Conservation (phyloP, 1,140 invertebrate genomes). For the Atopsyche davidsoni region DNA sequence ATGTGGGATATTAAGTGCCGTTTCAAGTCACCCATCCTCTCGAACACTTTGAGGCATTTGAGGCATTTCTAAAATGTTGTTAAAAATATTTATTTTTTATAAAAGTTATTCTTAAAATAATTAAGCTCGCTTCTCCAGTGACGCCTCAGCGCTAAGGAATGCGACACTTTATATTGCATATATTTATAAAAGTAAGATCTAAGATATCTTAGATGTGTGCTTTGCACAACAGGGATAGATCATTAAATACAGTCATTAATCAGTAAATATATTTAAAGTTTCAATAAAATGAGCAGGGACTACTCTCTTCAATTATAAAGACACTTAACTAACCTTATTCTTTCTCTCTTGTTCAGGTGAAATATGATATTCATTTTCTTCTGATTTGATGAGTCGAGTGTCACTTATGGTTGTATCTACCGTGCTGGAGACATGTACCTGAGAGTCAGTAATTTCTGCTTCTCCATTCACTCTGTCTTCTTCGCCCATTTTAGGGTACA, state of each 20-base stretch:
- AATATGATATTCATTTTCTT: slow-evolving; percentile 16
- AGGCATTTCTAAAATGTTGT: slow-evolving; percentile 37
- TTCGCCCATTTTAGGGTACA: slow-evolving; percentile 8
- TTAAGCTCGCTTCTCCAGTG: too few relatives aligned
- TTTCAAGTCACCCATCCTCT: slow-evolving; percentile 42
- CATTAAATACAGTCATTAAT: too few relatives aligned
- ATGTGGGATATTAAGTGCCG: slow-evolving; percentile 47
- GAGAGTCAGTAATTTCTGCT: too few relatives aligned
- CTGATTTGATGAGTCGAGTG: slow-evolving; percentile 5
- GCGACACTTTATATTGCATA: too few relatives aligned
- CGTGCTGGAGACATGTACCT: too few relatives aligned
- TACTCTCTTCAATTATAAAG: slow-evolving; percentile 8
- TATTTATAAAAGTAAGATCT: too few relatives aligned
- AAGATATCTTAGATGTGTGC: too few relatives aligned
- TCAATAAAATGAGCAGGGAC: background rate
- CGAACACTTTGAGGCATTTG: slow-evolving; percentile 43
- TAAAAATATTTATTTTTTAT: too few relatives aligned
- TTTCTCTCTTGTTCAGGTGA: slow-evolving; percentile 24
- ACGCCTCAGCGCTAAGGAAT: too few relatives aligned
- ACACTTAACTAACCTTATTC: slow-evolving; percentile 26
- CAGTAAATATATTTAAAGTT: too few relatives aligned
- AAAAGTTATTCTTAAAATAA: too few relatives aligned
- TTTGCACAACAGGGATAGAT: too few relatives aligned
- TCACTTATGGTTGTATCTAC: slow-evolving; percentile 8
- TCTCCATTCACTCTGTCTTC: background rate